Evolutionary conservation across 2,888 invertebrate species (phyloP).

Genomic region (Gasteruption jaculator): DNA sequence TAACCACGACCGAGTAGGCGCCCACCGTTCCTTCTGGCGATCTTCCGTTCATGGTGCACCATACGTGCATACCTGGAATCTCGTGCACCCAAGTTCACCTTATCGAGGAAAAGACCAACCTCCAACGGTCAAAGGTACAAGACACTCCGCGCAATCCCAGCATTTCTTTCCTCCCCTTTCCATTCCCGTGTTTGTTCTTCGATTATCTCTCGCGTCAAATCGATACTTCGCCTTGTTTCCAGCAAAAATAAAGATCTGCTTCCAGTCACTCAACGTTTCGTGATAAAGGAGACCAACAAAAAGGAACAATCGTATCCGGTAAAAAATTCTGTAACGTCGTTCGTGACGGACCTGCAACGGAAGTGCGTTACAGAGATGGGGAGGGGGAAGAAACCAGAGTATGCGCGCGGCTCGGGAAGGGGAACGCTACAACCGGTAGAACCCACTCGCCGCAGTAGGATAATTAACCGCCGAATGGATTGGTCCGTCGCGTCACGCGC

Average conservation of each 20-base stretch:
- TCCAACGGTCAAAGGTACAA: constrained; percentile 34
- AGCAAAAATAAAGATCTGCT: constrained; percentile 9
- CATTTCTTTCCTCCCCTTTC: constrained; percentile 6
- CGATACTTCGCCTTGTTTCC: constrained; percentile 5
- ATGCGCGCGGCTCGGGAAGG: too few relatives aligned
- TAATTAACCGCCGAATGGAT: too few relatives aligned
- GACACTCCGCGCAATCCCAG: constrained; percentile 22
- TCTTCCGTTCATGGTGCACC: too few relatives aligned
- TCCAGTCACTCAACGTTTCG: background rate
- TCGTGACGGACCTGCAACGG: too few relatives aligned
- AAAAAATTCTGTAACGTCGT: too few relatives aligned
- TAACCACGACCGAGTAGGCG: constrained; percentile 39
- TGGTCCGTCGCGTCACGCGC: too few relatives aligned
- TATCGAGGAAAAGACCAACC: constrained; percentile 22
- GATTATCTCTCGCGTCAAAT: background rate
- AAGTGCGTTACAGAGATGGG: too few relatives aligned
- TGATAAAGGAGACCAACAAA: background rate
- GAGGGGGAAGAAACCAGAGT: too few relatives aligned
- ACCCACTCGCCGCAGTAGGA: too few relatives aligned
- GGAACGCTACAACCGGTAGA: too few relatives aligned
- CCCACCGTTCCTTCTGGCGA: constrained; percentile 32
- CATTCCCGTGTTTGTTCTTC: background rate
- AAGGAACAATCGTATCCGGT: too few relatives aligned
- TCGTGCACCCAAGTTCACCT: constrained; percentile 32
- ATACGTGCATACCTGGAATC: constrained; percentile 35